Conservation (phyloP, 1,140 invertebrate genomes). For the Formica exsecta region DNA sequence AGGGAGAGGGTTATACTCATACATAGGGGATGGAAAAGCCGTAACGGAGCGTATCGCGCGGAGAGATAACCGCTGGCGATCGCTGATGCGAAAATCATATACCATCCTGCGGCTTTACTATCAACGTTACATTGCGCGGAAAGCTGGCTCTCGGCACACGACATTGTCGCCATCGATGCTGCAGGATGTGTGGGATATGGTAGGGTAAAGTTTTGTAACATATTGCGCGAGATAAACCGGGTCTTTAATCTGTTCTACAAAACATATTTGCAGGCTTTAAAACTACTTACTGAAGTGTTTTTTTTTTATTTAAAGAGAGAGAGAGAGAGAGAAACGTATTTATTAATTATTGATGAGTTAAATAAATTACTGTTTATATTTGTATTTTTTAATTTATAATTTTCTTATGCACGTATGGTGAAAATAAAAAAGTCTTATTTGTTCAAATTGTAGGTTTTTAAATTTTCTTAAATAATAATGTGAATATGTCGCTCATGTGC, state of each 20-base stretch:
- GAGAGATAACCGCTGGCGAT: neutral
- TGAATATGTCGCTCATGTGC: neutral
- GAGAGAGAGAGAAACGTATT: too few relatives aligned
- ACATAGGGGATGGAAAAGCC: conserved; percentile 31
- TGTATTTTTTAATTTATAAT: neutral
- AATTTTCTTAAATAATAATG: neutral
- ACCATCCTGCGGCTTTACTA: conserved; percentile 44
- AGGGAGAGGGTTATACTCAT: conserved; percentile 17
- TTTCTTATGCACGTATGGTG: neutral
- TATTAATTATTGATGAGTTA: neutral
- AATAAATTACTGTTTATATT: conserved; percentile 1
- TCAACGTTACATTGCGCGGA: conserved; percentile 45
- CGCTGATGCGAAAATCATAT: conserved; percentile 61
- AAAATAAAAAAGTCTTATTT: neutral
- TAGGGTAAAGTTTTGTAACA: neutral
- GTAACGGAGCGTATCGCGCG: conserved; percentile 33
- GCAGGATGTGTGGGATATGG: neutral
- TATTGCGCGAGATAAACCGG: neutral
- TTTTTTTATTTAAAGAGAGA: too few relatives aligned
- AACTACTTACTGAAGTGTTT: too few relatives aligned
- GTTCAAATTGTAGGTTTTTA: neutral
- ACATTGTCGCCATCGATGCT: neutral
- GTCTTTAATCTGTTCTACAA: neutral
- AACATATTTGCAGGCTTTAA: neutral
- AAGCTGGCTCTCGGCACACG: neutral